These are phyloP conservation scores for Tetropium fuscum DNA, from an alignment of 2,888 invertebrate genomes.

Conservation along the genomic window DNA sequence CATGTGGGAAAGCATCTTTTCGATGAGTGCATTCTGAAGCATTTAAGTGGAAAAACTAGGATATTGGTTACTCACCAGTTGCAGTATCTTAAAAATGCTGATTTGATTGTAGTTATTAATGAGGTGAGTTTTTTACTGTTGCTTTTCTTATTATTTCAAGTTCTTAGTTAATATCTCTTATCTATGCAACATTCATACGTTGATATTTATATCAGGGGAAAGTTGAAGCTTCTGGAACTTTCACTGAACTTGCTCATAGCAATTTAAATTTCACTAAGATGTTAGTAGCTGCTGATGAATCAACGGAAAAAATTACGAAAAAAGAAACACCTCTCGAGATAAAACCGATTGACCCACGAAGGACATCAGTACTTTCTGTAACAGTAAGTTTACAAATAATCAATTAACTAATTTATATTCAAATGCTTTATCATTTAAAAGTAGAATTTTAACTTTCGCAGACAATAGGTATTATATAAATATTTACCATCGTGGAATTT, in stretches of 20 bases:
- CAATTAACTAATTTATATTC: no score
- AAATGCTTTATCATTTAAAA: no score
- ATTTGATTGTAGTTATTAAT: constrained; percentile 68
- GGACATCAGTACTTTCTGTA: constrained; percentile 11
- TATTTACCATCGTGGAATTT: no score
- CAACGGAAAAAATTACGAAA: constrained; percentile 23
- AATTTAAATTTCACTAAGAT: constrained; percentile 45
- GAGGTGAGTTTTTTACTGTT: constrained; percentile 67
- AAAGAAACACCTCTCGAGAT: not conserved
- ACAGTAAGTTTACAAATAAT: no score
- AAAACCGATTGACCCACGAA: not conserved
- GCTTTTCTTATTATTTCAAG: no score
- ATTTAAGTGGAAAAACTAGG: constrained; percentile 70
- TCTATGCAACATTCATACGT: not conserved
- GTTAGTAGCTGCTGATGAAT: constrained; percentile 37
- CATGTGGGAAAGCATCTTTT: constrained; percentile 82
- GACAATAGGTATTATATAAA: no score
- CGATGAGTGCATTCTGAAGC: constrained; percentile 75
- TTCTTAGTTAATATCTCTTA: not conserved
- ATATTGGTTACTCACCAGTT: constrained; percentile 80
- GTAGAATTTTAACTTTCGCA: no score
- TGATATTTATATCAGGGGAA: constrained; percentile 44
- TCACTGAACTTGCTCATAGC: constrained; percentile 41
- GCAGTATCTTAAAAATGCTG: constrained; percentile 71
- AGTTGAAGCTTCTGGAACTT: constrained; percentile 47